phyloP scores from a whole-genome alignment of 2,797 vertebrate species.

The Premnoplex brunnescens region DNA sequence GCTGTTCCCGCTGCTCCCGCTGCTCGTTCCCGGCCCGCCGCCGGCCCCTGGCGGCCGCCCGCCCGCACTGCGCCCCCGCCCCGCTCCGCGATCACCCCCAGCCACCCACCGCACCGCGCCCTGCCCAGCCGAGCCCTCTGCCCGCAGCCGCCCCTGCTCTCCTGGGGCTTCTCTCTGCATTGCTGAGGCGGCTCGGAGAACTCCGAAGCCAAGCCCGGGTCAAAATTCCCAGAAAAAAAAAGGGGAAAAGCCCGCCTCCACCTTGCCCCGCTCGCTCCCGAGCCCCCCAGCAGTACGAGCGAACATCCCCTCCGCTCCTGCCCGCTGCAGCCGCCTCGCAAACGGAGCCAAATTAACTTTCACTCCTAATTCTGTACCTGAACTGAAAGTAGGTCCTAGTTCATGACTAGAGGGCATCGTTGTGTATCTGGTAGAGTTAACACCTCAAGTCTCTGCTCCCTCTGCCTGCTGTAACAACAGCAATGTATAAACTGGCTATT shows the following conservation, averaged over 20 bases:
- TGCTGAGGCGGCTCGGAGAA: background rate
- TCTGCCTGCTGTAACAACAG: background rate
- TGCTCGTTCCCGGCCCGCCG: background rate
- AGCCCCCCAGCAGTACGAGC: accelerated
- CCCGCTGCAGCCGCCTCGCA: background rate
- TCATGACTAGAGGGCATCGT: accelerated
- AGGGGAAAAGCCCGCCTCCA: background rate
- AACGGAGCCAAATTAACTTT: background rate
- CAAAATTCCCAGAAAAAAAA: background rate
- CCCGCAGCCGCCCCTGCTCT: background rate
- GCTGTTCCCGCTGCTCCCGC: background rate
- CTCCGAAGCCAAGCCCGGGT: background rate
- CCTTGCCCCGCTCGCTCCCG: background rate
- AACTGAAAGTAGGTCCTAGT: background rate
- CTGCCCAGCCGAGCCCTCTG: background rate
- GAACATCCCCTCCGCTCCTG: background rate
- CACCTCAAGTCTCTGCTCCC: background rate
- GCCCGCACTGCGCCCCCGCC: background rate
- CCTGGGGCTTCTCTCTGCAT: background rate
- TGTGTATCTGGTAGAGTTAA: background rate
- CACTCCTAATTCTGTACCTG: background rate
- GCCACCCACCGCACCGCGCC: conserved; percentile 13
- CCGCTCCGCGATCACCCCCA: background rate
- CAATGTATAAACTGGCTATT: background rate
- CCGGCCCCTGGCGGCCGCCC: background rate